Evolutionary conservation across 2,888 invertebrate species (phyloP).

Genomic region (Trachelus troglodyta): DNA sequence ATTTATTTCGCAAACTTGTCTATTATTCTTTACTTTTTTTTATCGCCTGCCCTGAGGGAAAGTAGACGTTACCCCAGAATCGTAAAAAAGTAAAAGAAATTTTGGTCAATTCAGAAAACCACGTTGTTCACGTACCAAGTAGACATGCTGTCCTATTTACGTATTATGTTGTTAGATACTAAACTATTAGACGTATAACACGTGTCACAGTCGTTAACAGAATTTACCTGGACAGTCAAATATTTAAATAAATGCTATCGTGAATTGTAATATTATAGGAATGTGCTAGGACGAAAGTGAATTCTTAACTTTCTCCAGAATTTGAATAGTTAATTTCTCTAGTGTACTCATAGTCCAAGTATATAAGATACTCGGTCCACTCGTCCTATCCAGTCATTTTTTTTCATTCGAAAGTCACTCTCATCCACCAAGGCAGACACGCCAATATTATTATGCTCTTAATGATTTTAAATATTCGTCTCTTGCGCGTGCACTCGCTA

Average conservation of each 20-base stretch:
- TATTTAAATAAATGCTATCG: not conserved
- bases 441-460: not conserved
- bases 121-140: not conserved
- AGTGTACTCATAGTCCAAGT: not conserved
- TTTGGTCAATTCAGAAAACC: not conserved
- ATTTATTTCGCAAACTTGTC: not conserved
- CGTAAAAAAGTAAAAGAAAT: not conserved
- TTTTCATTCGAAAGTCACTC: not conserved
- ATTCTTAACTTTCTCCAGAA: not conserved
- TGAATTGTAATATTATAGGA: not conserved
- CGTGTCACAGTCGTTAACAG: not conserved
- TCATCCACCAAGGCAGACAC: not conserved
- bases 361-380: not conserved
- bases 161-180: not conserved
- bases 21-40: not conserved
- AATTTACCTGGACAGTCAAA: not conserved
- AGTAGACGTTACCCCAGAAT: not conserved
- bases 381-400: not conserved
- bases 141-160: not conserved
- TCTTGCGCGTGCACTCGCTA: not conserved
- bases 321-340: not conserved
- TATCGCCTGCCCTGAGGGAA: not conserved
- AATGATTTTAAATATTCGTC: not conserved
- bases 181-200: not conserved
- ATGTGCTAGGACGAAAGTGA: not conserved